Evolutionary conservation across 2,888 invertebrate species (phyloP).

Genomic region (Tetropium fuscum): DNA sequence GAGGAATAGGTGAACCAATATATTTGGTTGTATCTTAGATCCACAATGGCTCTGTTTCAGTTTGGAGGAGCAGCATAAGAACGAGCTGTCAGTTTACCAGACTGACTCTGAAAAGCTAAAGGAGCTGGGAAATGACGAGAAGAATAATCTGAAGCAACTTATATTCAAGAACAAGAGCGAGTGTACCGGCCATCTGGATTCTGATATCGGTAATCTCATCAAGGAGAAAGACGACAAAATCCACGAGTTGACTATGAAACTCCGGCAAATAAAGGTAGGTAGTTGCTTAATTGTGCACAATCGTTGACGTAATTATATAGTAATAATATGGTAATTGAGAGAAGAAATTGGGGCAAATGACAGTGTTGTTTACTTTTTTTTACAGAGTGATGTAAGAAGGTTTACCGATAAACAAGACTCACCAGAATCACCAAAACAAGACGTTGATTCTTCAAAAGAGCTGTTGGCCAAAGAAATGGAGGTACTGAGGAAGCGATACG

Average conservation of each 20-base stretch:
- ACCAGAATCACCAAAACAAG: constrained; percentile 47
- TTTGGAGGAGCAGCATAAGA: constrained; percentile 73
- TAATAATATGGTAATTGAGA: no score
- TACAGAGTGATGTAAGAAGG: constrained; percentile 7
- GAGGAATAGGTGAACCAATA: constrained; percentile 54
- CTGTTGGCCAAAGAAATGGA: constrained; percentile 61
- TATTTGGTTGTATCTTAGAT: neutral
- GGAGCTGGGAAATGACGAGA: constrained; percentile 50
- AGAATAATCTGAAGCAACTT: constrained; percentile 64
- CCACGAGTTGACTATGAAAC: constrained; percentile 63
- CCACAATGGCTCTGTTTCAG: constrained; percentile 52
- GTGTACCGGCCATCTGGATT: constrained; percentile 59
- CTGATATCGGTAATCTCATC: constrained; percentile 60
- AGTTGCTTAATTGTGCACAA: no score
- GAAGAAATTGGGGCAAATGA: no score
- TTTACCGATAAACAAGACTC: constrained; percentile 43
- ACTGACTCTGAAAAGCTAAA: constrained; percentile 71
- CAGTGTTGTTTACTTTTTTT: neutral
- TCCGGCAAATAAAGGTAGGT: constrained; percentile 63
- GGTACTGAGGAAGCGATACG: constrained; percentile 66
- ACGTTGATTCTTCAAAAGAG: constrained; percentile 55
- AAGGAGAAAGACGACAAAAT: constrained; percentile 66
- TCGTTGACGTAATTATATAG: no score
- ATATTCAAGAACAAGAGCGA: constrained; percentile 64
- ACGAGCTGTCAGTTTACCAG: constrained; percentile 74